A percentile compares a stretch with the other conserved stretches of the same genome.
These are phyloP conservation scores for Micromussa lordhowensis DNA, from an alignment of 92 coral and sea anemone genomes.

Conservation along the genomic window DNA sequence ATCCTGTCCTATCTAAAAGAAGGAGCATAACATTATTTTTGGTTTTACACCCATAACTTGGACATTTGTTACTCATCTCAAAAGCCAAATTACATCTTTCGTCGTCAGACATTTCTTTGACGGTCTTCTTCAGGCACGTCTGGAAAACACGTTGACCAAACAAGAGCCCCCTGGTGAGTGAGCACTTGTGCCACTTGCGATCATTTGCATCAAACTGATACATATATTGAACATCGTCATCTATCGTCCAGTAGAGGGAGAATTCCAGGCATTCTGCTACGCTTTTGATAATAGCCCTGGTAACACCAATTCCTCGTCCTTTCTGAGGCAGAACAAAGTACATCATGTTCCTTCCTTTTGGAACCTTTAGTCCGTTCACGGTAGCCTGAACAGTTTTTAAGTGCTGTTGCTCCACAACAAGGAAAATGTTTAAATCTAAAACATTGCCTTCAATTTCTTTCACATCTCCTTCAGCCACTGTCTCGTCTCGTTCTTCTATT, in stretches of 20 bases:
- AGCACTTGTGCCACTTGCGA: conserved; percentile 50
- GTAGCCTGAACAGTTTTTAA: conserved; percentile 31
- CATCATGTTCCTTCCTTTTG: conserved; percentile 28
- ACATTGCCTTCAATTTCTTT: background rate
- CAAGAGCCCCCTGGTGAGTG: conserved; percentile 51
- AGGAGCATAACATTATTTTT: background rate
- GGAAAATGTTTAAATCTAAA: conserved; percentile 38
- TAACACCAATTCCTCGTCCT: conserved; percentile 68
- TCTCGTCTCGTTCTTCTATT: background rate
- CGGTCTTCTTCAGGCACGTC: conserved; percentile 45
- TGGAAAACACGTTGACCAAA: conserved; percentile 59
- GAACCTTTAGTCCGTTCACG: background rate
- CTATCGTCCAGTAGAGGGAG: conserved; percentile 59
- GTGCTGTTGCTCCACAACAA: conserved; percentile 51
- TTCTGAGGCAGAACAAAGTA: conserved; percentile 61
- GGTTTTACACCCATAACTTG: conserved; percentile 26
- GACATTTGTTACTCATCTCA: background rate
- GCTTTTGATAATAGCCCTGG: conserved; percentile 59
- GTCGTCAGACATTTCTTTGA: background rate
- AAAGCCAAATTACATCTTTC: background rate
- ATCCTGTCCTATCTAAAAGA: background rate
- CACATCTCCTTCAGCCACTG: background rate
- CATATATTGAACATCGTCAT: conserved; percentile 53
- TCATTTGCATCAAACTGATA: conserved; percentile 47
- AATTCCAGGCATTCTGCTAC: conserved; percentile 49